These are phyloP conservation scores for Diplodus puntazzo DNA, from an alignment of 2,797 vertebrate genomes.

Conservation along the genomic window DNA sequence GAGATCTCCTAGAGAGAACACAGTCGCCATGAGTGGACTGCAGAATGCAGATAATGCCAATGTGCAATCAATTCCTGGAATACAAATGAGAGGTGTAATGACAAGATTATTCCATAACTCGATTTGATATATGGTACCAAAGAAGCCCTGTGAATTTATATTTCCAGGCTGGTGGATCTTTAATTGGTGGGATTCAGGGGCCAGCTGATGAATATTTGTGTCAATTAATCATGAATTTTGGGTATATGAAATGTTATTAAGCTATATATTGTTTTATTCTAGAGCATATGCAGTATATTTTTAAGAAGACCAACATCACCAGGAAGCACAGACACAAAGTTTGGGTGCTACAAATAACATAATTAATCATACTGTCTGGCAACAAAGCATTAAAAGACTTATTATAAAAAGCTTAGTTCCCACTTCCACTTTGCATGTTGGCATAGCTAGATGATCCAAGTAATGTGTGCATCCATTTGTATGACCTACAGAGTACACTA, in stretches of 20 bases:
- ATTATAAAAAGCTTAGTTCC: neutral
- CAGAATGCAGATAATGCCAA: conserved; percentile 54
- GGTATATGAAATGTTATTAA: neutral
- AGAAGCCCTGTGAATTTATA: conserved; percentile 17
- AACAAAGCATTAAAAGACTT: neutral
- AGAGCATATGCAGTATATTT: too few relatives aligned
- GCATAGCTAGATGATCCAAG: neutral
- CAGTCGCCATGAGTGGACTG: conserved; percentile 58
- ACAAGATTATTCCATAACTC: conserved; percentile 39
- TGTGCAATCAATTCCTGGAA: conserved; percentile 46
- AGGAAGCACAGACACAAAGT: neutral
- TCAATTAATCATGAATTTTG: neutral
- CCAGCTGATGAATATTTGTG: conserved; percentile 1
- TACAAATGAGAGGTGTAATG: conserved; percentile 65
- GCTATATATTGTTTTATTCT: neutral
- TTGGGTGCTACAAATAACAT: neutral
- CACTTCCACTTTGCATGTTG: neutral
- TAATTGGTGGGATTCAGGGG: neutral
- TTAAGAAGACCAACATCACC: neutral
- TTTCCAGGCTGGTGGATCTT: neutral
- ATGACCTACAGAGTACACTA: neutral
- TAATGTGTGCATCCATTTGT: neutral
- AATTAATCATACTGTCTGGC: neutral
- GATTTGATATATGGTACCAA: conserved; percentile 25
- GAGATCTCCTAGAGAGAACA: conserved; percentile 53